Base-by-base conservation (phyloP, 37 sponge, comb jelly and placozoan genomes). In the Halisarca cf. caerulea region DNA sequence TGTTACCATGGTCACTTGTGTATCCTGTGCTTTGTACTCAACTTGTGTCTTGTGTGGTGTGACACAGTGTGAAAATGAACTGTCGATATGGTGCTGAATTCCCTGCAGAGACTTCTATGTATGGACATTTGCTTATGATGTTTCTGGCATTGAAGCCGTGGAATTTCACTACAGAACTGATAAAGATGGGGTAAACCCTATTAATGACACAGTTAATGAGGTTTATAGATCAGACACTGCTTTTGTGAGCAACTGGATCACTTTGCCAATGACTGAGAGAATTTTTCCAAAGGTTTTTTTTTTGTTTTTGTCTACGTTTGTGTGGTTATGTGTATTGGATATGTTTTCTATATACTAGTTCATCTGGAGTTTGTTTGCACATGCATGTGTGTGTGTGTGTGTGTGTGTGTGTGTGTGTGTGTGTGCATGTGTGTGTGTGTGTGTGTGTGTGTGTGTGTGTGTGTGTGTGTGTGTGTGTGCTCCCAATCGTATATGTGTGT, bases 121-220 rank as follows among this genome's bases (percentile, higher is more conserved):
- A 5, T 89, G 89, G 89, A 89, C 89, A 25, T 89, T 89, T 84
- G 81, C 73, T n/a, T 84, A 89, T 60, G 89, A 89, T 58, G 62
- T 80, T n/a, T 89, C 89, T 55, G 89, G 75, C 2, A 53, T 89
- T 11, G 11, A 38, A n/a, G 40, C 43, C 35, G 89, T 84, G 36
- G 40, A 39, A 30, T 89, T 89, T 40, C 27, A 89, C 74, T 89
- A 84, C 64, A 86, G 89, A 18, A 72, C 25, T 11, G 89, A 89
- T 69, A 80, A 51, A 17, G 89, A 89, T 79, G 89, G 89, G 34
- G 60, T 64, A 27, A 89, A 89, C 75, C 89, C 89, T 58, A 73
- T 84, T 4, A 27, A 58, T 59, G 59, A 68, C 59, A 85, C 15
- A 20, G 80, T 81, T 42, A 89, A 89, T 58, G 89, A 89, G 53